Evolutionary conservation across 2,888 invertebrate genomes (phyloP), one percentile per base, ranked within the genome.

Genomic region (Hydraecia micacea): DNA sequence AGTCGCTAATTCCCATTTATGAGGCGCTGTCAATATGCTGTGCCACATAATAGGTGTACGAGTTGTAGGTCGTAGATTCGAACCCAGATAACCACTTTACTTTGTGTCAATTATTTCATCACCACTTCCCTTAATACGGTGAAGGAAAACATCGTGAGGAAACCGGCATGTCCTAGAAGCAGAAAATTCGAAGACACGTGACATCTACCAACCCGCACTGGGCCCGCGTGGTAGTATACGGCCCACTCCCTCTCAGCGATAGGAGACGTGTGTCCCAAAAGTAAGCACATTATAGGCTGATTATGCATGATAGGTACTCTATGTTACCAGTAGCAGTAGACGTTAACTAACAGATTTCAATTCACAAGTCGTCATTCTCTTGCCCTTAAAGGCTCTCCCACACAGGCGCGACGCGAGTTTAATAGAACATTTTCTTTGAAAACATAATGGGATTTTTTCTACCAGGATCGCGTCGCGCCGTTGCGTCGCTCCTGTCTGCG

Each of bases 1-100:
- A 32, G 32, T n/a, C 32, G 21, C 75, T 75, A n/a, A 46, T 60
- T 32, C 58, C 75, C 46, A 36, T 46, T 74, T 73, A 74, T 46
- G 8, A 32, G 39, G n/a, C 42, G 28, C 49, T 67, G 11, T 8
- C n/a, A 66, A 32, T 63, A 32, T 28, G 32, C 15, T 32, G 3
- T 15, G 32, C 15, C 0, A 21, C 39, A 8, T 42, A 4, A 9
- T 55, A 15, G 1, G 1, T 28, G 25, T 25, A 55, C 9, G 25
- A 55, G 25, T 46, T 46, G 46, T 9, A 25, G 21, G 25, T 52
- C 25, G 52, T 52, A 52, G 9, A 25, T 25, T 25, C 3, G 8
- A 21, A 21, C 21, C 52, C 52, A 58, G 55, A 55, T 0, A 25
- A 3, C 4, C 9, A 1, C 25, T 4, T 55, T 25, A 55, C 55